These are phyloP conservation scores for Amiota communis DNA, from an alignment of 2,888 invertebrate genomes.

Conservation along the genomic window DNA sequence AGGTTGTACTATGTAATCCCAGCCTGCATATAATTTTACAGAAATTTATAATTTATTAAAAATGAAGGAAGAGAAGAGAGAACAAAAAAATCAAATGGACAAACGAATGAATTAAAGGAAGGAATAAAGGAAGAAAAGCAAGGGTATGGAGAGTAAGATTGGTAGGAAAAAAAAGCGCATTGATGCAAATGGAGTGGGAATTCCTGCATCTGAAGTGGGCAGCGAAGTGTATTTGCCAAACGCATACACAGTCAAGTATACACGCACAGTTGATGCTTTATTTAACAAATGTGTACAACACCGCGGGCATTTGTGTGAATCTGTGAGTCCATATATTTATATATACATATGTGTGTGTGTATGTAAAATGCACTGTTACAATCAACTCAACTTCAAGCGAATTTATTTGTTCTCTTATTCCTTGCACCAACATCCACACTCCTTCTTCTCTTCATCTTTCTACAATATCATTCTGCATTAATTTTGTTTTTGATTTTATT, in stretches of 20 bases:
- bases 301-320: no score
- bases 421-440: neutral
- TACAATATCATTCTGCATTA: slow-evolving; percentile 4
- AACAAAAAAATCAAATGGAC: slow-evolving; percentile 33
- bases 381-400: neutral
- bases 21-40: slow-evolving; percentile 64
- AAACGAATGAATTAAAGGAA: neutral
- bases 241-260: neutral
- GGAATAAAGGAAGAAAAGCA: slow-evolving; percentile 7
- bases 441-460: slow-evolving; percentile 6
- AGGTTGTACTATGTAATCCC: slow-evolving; percentile 53
- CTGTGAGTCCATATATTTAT: neutral
- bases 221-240: neutral
- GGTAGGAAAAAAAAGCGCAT: slow-evolving; percentile 48
- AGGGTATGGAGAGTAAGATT: slow-evolving; percentile 12
- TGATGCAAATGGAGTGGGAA: no score
- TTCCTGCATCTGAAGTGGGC: neutral
- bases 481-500: neutral
- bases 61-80: slow-evolving; percentile 57
- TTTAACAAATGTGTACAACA: neutral
- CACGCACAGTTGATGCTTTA: neutral
- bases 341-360: neutral
- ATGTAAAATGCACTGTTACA: neutral
- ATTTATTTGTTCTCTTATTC: neutral
- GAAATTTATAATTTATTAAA: slow-evolving; percentile 67